Evolutionary conservation across 2,888 invertebrate genomes (phyloP), one percentile per base, ranked within the genome.

Genomic region (Cephus runcator): DNA sequence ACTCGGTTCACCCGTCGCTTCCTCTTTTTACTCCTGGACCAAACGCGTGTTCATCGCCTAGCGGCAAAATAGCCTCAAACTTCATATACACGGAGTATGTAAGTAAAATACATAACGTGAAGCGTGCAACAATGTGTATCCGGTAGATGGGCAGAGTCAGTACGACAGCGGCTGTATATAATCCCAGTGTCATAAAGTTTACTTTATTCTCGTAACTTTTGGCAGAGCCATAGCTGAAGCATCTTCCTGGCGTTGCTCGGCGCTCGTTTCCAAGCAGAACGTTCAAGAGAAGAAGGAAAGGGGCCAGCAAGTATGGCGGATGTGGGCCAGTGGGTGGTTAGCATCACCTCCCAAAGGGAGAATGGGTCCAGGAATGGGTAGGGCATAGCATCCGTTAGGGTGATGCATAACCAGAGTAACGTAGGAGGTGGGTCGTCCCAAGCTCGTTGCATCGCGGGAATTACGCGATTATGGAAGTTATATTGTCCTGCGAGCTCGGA

Each of bases 301-400:
- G 23, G 30, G 11, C 71, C 12, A 74, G 30, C 12, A 12, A 33
- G n/a, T 35, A 35, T 74, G 35, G 74, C 33, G 35, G 34, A 33
- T 35, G 34, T 12, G 74, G 23, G 74, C 33, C 30, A 35, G 74
- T 34, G 35, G 74, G 74, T 34, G 56, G 56, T 56, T 9, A 56
- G 56, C 23, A 56, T 56, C 56, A 23, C 56, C 56, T 56, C 23
- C 56, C 23, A 56, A 23, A 56, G 56, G 56, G 56, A 56, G 56
- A 56, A 9, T 23, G 23, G 56, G 23, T 56, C 23, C 9, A 56
- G 23, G 56, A 56, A 56, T 23, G 23, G 75, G 75, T 75, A 76
- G 78, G 78, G 77, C 82, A 81, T 84, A 84, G 85, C 81, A 83
- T 88, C 85, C 87, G 85, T 77, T 77, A 76, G 75, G 80, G 80